These are phyloP conservation scores for Bombus balteatus DNA, from an alignment of 1,140 invertebrate species.

Conservation along the genomic window DNA sequence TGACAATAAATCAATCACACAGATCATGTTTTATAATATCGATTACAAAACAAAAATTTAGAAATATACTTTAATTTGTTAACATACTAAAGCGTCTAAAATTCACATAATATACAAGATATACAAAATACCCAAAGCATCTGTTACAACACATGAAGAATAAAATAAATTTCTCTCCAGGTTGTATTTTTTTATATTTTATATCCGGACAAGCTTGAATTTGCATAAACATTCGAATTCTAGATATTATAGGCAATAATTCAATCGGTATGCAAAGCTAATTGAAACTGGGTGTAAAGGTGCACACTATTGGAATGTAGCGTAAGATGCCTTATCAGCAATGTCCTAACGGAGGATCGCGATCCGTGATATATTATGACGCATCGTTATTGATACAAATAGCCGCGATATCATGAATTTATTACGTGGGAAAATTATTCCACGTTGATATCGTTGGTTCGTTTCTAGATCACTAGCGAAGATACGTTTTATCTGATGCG, in stretches of 20 bases:
- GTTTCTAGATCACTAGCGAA: conserved; percentile 41
- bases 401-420: conserved; percentile 58
- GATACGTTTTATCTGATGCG: conserved; percentile 52
- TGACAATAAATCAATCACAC: too few relatives aligned
- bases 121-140: too few relatives aligned
- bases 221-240: too few relatives aligned
- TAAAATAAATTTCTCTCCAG: neutral
- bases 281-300: conserved; percentile 23
- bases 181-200: too few relatives aligned
- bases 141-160: neutral
- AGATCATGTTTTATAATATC: too few relatives aligned
- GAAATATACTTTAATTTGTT: too few relatives aligned
- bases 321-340: conserved; percentile 23
- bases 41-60: too few relatives aligned
- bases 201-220: too few relatives aligned
- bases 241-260: neutral
- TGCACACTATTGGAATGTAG: neutral
- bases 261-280: conserved; percentile 12
- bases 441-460: conserved; percentile 50
- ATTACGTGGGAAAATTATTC: conserved; percentile 59
- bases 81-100: too few relatives aligned
- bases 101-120: too few relatives aligned
- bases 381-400: conserved; percentile 64
- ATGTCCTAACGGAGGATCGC: neutral
- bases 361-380: conserved; percentile 54